These are phyloP conservation scores for Kryptolebias marmoratus DNA, from an alignment of 2,113 vertebrate genomes.

Conservation along the genomic window DNA sequence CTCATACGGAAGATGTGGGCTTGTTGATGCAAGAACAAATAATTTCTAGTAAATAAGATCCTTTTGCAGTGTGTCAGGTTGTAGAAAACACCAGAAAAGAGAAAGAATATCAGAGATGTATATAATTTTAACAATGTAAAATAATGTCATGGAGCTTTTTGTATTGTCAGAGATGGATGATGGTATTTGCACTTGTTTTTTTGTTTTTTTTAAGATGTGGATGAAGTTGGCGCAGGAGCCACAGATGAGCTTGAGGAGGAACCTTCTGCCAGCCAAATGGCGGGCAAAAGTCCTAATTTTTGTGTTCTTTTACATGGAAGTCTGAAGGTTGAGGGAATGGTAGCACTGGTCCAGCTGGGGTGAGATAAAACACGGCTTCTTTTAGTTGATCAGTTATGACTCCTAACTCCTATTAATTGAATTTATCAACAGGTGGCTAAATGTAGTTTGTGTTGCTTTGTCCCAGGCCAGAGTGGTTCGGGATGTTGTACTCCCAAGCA, in stretches of 20 bases:
- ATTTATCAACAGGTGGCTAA: neutral
- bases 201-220: constrained; percentile 83
- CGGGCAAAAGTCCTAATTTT: constrained; percentile 97
- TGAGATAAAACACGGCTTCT: constrained; percentile 63
- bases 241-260: constrained; percentile 95
- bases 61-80: neutral
- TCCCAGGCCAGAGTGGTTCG: constrained; percentile 91
- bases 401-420: neutral
- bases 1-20: neutral
- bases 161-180: neutral
- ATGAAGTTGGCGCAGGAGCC: constrained; percentile 93
- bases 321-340: constrained; percentile 98
- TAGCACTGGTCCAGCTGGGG: constrained; percentile 96
- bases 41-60: neutral
- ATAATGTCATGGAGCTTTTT: neutral
- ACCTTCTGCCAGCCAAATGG: constrained; percentile 94
- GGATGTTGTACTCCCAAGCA: constrained; percentile 98
- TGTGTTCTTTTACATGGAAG: constrained; percentile 97
- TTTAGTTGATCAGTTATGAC: neutral
- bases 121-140: neutral
- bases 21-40: neutral
- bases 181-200: constrained; percentile 14
- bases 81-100: neutral
- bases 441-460: neutral
- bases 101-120: neutral